phyloP scores from a whole-genome alignment of 2,797 vertebrate genomes.

The Babyrousa celebensis region DNA sequence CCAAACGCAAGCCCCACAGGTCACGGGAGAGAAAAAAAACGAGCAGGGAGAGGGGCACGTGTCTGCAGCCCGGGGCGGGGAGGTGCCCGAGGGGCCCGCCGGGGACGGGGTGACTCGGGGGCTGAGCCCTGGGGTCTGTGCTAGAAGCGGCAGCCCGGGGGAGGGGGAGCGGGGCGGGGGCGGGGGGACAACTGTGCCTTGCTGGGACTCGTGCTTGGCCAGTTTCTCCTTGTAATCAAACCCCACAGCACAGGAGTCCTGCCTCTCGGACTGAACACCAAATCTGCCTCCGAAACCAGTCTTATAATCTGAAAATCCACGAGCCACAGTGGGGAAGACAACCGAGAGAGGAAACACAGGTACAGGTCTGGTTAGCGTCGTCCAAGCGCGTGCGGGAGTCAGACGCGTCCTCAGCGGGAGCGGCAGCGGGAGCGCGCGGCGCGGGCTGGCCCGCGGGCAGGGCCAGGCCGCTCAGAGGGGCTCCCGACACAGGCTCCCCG shows the following conservation, averaged over 20 bases:
- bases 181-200: conserved; percentile 90
- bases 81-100: fast-evolving
- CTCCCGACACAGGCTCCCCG: too few relatives aligned
- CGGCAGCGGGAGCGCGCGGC: too few relatives aligned
- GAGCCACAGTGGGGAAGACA: conserved; percentile 74
- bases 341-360: conserved; percentile 78
- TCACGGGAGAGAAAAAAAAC: fast-evolving
- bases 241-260: conserved; percentile 96
- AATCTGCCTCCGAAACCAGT: conserved; percentile 97
- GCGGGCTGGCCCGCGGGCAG: too few relatives aligned
- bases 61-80: fast-evolving
- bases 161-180: conserved; percentile 60
- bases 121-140: conserved; percentile 83
- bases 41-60: fast-evolving
- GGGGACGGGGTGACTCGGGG: background rate
- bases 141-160: conserved; percentile 85
- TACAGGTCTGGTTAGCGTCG: conserved; percentile 83
- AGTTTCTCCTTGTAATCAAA: conserved; percentile 97
- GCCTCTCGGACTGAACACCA: conserved; percentile 95
- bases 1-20: background rate
- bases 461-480: too few relatives aligned
- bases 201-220: conserved; percentile 95
- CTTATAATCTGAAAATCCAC: conserved; percentile 96
- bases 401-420: fast-evolving
- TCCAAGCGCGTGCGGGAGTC: background rate